A percentile compares a stretch with the other conserved stretches of the same genome.
Evolutionary conservation across 2,797 vertebrate species (phyloP).

Genomic region (Sciaenops ocellatus): DNA sequence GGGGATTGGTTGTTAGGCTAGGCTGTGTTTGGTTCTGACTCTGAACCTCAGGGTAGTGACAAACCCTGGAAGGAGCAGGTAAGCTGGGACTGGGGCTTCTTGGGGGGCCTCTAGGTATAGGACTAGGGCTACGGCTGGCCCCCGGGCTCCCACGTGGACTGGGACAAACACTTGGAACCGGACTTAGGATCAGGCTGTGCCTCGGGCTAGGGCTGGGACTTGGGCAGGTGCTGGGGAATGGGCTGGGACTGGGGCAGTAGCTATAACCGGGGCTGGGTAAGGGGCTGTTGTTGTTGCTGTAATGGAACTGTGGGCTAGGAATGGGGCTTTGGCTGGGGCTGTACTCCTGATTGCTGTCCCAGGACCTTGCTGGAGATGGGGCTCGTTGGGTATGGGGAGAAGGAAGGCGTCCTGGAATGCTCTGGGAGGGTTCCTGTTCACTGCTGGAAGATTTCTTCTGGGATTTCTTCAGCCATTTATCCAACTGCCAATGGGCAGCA

Average conservation of each 20-base stretch:
- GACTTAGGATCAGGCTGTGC: conserved; percentile 66
- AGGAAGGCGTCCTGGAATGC: conserved; percentile 48
- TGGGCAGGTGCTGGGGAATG: conserved; percentile 80
- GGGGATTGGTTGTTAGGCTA: conserved; percentile 53
- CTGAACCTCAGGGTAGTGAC: conserved; percentile 57
- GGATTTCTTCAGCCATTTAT: conserved; percentile 97
- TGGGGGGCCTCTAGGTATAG: conserved; percentile 62
- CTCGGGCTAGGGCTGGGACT: conserved; percentile 77
- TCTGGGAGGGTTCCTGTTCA: conserved; percentile 81
- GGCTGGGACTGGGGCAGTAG: conserved; percentile 82
- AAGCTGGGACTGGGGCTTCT: conserved; percentile 72
- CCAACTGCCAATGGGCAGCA: conserved; percentile 96
- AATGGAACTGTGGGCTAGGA: conserved; percentile 85
- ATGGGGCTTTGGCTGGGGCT: conserved; percentile 82
- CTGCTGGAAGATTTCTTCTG: conserved; percentile 86
- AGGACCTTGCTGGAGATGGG: conserved; percentile 83
- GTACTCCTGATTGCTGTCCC: conserved; percentile 85
- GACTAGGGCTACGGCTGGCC: conserved; percentile 78
- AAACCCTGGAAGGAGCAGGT: conserved; percentile 52
- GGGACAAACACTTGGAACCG: conserved; percentile 68
- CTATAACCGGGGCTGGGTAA: conserved; percentile 81
- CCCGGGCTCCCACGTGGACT: conserved; percentile 75
- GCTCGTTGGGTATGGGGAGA: conserved; percentile 72
- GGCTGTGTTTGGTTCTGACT: conserved; percentile 62
- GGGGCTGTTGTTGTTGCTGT: conserved; percentile 78